Conservation (phyloP, 2,113 vertebrate genomes). For the Mustelus asterias region DNA sequence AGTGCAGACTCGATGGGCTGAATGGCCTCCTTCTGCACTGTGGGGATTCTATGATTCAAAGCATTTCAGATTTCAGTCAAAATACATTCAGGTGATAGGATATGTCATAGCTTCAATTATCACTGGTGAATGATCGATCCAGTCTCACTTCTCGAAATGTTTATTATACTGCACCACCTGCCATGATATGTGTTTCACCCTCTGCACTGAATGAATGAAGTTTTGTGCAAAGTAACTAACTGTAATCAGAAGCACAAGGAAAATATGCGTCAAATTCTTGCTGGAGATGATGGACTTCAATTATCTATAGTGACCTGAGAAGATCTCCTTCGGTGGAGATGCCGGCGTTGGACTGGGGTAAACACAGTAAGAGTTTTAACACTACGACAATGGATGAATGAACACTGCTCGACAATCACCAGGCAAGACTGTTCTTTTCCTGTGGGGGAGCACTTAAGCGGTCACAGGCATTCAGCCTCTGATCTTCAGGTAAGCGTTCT, state of each 20-base stretch:
- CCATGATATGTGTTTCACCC: background rate
- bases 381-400: too few species aligned
- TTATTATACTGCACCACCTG: background rate
- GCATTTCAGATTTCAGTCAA: background rate
- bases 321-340: too few species aligned
- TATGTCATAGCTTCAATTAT: background rate
- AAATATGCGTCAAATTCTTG: background rate
- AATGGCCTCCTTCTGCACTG: too few species aligned
- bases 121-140: background rate
- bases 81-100: background rate
- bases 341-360: too few species aligned
- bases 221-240: background rate
- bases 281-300: background rate
- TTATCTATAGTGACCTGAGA: background rate
- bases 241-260: background rate
- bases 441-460: too few species aligned
- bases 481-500: too few species aligned
- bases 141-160: background rate
- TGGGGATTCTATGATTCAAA: background rate
- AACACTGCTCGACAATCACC: too few species aligned
- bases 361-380: too few species aligned
- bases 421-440: too few species aligned
- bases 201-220: background rate
- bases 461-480: too few species aligned
- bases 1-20: too few species aligned